Evolutionary conservation across 1,140 invertebrate species (phyloP), one percentile per base, ranked within the genome.

Genomic region (Amyelois transitella): DNA sequence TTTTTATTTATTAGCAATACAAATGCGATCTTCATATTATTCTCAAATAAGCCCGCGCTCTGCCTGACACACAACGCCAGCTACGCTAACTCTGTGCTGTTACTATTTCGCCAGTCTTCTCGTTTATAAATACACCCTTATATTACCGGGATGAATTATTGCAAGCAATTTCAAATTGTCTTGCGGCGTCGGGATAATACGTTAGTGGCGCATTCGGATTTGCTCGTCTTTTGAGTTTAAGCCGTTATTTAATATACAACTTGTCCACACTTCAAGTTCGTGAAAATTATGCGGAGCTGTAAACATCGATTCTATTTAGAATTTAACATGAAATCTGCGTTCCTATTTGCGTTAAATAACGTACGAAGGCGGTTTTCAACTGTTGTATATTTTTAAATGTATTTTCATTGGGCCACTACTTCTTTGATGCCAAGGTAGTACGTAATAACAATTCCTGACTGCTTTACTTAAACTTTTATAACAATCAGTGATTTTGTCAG

Each of bases 81-180:
- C 32, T 38, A 38, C 32, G 6, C 32, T 38, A 14, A 38, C 32
- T 14, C 32, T 6, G 6, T 38, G 32, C 17, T 38, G 32, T 38
- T 38, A 38, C 32, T 38, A 38, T 38, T 38, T 38, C 32, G 32
- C 28, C 32, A 57, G 64, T 58, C 76, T 81, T 83, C 80, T 83
- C 80, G 81, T 80, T 81, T 81, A 76, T 76, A 72, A 65, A 70
- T 77, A 75, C 76, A 72, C 66, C 32, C 71, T 75, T 76, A 77
- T 69, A 79, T 76, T 77, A 72, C 72, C 56, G 18, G 62, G 55
- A 69, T 81, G 72, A 84, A 77, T 78, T 84, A 84, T 84, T 70
- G 67, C 69, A 64, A 60, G 75, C 75, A 75, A 81, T 81, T 80
- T 76, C 72, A 77, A 77, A 77, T 75, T 80, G 78, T 81, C 81